Percentiles rank a stretch among this genome's conserved stretches.
Conservation (phyloP, 2,113 vertebrate species). For the Eira barbara region DNA sequence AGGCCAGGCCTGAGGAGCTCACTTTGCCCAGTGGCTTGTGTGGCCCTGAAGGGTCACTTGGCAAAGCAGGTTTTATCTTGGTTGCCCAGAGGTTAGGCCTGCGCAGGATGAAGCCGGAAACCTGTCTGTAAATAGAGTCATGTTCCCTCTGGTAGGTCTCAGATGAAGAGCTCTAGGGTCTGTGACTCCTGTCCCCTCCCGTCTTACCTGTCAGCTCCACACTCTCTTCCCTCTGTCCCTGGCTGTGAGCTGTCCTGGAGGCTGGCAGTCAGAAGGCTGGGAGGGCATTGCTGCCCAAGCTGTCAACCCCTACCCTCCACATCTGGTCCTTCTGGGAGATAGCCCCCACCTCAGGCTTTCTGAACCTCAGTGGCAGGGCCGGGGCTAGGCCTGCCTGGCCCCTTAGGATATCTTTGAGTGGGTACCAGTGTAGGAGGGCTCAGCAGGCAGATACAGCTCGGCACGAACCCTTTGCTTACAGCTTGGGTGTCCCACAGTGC, state of each 20-base stretch:
- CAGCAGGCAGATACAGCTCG: background rate
- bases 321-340: background rate
- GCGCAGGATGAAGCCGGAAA: background rate
- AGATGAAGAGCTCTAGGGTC: background rate
- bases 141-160: accelerated
- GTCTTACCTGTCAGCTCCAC: background rate
- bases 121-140: background rate
- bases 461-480: background rate
- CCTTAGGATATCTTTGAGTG: background rate
- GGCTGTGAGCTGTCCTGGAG: accelerated
- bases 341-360: background rate
- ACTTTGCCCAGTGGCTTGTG: accelerated
- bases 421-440: background rate
- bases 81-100: background rate
- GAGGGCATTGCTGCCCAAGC: background rate
- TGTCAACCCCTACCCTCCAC: background rate
- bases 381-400: background rate
- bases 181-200: background rate
- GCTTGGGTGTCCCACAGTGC: background rate
- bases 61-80: background rate
- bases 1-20: background rate
- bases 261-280: too few relatives aligned
- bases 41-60: background rate
- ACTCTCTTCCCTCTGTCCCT: background rate
- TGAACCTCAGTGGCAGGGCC: background rate